Evolutionary conservation across 2,797 vertebrate genomes (phyloP).

Genomic region (Pseudochaenichthys georgianus): DNA sequence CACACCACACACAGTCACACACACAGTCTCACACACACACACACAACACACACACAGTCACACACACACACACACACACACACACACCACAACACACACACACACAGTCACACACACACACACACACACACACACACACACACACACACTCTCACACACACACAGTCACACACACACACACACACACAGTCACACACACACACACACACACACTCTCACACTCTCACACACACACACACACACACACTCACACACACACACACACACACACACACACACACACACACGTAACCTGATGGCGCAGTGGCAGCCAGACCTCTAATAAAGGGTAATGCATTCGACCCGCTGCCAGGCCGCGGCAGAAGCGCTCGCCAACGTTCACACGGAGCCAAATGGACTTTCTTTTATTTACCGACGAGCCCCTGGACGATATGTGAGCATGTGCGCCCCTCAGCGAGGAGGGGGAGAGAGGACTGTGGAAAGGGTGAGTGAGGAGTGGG

Average conservation of each 20-base stretch:
- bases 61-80: no score
- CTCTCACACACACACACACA: no score
- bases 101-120: neutral
- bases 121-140: conserved; percentile 1
- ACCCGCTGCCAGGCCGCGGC: conserved; percentile 65
- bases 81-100: neutral
- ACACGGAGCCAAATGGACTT: conserved; percentile 68
- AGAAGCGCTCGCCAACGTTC: conserved; percentile 56
- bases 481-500: neutral
- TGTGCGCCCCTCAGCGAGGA: conserved; percentile 43
- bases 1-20: no score
- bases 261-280: conserved; percentile 7
- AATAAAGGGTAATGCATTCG: conserved; percentile 79
- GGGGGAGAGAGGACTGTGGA: conserved; percentile 2
- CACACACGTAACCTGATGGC: conserved; percentile 47
- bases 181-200: neutral
- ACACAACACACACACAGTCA: no score
- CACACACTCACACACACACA: neutral
- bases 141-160: neutral
- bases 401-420: conserved; percentile 72
- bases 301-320: conserved; percentile 72
- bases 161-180: neutral
- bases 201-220: no score
- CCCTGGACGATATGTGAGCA: conserved; percentile 55
- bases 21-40: no score